phyloP scores from a whole-genome alignment of 2,888 invertebrate species.

The Sesamia inferens region DNA sequence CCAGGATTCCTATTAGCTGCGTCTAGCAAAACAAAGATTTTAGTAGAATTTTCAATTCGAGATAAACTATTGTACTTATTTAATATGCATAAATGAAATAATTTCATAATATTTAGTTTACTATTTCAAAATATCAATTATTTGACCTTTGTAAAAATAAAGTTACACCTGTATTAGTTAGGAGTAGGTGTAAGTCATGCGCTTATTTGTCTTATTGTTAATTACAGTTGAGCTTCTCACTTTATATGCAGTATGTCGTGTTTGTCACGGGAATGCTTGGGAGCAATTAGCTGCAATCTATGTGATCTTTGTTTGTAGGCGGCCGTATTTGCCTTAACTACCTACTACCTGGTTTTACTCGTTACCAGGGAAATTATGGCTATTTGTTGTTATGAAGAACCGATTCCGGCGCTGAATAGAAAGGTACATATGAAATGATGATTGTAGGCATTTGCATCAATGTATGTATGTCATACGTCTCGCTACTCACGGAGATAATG shows the following conservation, averaged over 20 bases:
- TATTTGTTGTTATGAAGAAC: slow-evolving; percentile 12
- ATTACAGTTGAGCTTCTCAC: slow-evolving; percentile 18
- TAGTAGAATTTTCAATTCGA: background rate
- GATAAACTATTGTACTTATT: background rate
- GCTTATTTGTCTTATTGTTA: too few relatives aligned
- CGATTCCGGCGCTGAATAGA: slow-evolving; percentile 2
- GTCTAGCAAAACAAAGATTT: background rate
- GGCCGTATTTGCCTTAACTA: slow-evolving; percentile 24
- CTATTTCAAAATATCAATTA: background rate
- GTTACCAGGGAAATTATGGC: background rate
- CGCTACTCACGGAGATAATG: too few relatives aligned
- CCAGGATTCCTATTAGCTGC: background rate
- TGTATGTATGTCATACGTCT: too few relatives aligned
- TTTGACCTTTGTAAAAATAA: background rate
- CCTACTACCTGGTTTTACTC: background rate
- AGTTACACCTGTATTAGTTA: background rate
- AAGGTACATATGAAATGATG: too few relatives aligned
- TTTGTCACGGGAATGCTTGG: slow-evolving; percentile 29
- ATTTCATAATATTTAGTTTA: background rate
- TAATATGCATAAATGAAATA: background rate
- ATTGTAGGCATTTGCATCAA: too few relatives aligned
- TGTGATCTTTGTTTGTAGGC: slow-evolving; percentile 32
- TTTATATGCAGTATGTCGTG: background rate
- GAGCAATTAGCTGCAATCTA: slow-evolving; percentile 54
- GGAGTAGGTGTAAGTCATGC: too few relatives aligned